A percentile compares a stretch with the other conserved stretches of the same genome.
Conservation (phyloP, 2,888 invertebrate genomes). For the Dasysyrphus albostriatus region DNA sequence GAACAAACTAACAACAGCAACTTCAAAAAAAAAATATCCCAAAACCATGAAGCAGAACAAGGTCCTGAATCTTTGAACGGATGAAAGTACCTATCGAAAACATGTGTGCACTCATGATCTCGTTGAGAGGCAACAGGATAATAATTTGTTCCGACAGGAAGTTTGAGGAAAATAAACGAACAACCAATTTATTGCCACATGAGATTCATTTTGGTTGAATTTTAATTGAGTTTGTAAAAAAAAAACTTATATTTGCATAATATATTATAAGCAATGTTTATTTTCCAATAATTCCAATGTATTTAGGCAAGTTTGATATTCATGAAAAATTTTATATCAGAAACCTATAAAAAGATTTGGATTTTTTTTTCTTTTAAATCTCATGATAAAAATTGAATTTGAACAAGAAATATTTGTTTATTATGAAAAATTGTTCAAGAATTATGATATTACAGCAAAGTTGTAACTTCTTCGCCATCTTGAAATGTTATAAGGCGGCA, state of each 20-base stretch:
- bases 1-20: not conserved
- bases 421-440: too few relatives aligned
- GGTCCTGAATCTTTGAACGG: constrained; percentile 24
- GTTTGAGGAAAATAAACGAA: constrained; percentile 50
- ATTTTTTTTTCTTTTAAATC: too few relatives aligned
- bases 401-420: too few relatives aligned
- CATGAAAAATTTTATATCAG: too few relatives aligned
- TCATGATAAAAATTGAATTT: too few relatives aligned
- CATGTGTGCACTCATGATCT: constrained; percentile 48
- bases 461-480: too few relatives aligned
- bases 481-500: too few relatives aligned
- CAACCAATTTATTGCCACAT: constrained; percentile 23
- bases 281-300: not conserved
- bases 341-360: too few relatives aligned
- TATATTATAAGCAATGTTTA: not conserved
- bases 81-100: constrained; percentile 24
- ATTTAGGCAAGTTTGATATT: too few relatives aligned
- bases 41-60: constrained; percentile 41
- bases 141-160: constrained; percentile 62
- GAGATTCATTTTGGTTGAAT: constrained; percentile 18
- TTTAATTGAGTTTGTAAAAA: constrained; percentile 38
- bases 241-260: not conserved
- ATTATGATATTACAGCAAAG: too few relatives aligned
- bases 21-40: not conserved
- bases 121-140: constrained; percentile 62